These are phyloP conservation scores for Amphilophus citrinellus DNA, from an alignment of 2,113 vertebrate genomes.

Conservation along the genomic window DNA sequence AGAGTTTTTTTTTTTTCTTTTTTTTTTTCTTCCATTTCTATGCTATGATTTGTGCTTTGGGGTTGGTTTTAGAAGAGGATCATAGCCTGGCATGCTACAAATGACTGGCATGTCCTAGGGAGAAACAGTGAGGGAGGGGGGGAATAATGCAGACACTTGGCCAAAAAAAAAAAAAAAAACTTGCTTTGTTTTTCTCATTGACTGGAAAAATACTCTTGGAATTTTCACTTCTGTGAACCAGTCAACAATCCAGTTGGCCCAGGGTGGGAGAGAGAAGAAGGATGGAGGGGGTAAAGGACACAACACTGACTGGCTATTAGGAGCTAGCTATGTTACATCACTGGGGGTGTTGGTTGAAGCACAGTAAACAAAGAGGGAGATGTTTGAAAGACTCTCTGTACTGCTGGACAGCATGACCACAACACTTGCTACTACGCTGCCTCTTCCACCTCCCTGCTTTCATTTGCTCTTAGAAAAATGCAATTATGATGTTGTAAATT, in stretches of 20 bases:
- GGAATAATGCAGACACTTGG: conserved; percentile 13
- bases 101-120: conserved; percentile 41
- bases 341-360: conserved; percentile 68
- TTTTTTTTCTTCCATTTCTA: background rate
- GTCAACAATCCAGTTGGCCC: conserved; percentile 49
- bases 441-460: background rate
- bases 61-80: conserved; percentile 20
- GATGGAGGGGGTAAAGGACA: conserved; percentile 28
- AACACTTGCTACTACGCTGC: conserved; percentile 22
- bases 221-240: conserved; percentile 48
- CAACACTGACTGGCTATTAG: conserved; percentile 61
- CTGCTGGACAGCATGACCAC: conserved; percentile 66
- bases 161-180: conserved; percentile 24
- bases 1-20: background rate
- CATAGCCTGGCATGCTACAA: conserved; percentile 44
- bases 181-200: conserved; percentile 49
- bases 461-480: background rate
- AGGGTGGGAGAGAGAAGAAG: conserved; percentile 29
- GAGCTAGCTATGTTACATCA: conserved; percentile 78
- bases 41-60: conserved; percentile 1
- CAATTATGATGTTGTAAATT: background rate
- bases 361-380: conserved; percentile 80
- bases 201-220: conserved; percentile 67
- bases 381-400: conserved; percentile 77
- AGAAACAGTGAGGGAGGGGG: background rate